Base-by-base conservation (phyloP, 2,113 vertebrate species). In the Macquaria ambigua region DNA sequence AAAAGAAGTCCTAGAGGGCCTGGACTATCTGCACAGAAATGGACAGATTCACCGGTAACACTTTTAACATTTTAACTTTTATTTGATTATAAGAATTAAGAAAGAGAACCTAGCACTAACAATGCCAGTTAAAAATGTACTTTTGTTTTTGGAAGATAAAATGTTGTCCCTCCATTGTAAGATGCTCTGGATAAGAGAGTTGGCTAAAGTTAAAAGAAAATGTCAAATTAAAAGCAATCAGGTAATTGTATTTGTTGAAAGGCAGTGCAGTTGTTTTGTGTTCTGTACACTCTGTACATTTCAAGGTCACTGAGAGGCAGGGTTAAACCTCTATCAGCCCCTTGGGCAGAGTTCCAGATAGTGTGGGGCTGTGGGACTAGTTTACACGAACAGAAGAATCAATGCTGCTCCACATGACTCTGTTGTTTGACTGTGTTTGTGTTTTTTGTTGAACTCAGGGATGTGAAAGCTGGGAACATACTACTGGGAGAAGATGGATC, bases 401-500 rank as follows among this genome's bases (percentile, higher is more conserved):
- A 61, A 95, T 94, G 77, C 66, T 63, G 85, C 74, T 61, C 87
- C 82, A 73, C 79, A 77, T 90, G 89, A 79, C 82, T 89, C 56
- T 85, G 82, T 74, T 79, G 76, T 81, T 69, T 92, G 66, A 92
- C 83, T 93, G 58, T 79, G 78, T 85, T 82, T 70, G 62, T 92
- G 71, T 89, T 93, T 89, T 93, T 86, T 89, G 78, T 90, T 93
- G 84, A 66, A 95, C 94, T 82, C 88, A 99, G 98, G 95, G 98
- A 99, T 92, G 96, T 99, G 94, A 99, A 99, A 93, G 98, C 98
- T 89, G 98, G 98, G 72, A 99, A 99, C 95, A 99, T 99, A 93
- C 97, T 99, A 81, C 95, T 99, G 90, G 98, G 98, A 90, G 98
- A 99, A 90, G 98, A 99, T 87, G 98, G 98, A 75, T 99, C 98